Percentiles rank a stretch among this genome's conserved stretches.
phyloP scores from a whole-genome alignment of 2,888 invertebrate species.

The Drosophila subquinaria region DNA sequence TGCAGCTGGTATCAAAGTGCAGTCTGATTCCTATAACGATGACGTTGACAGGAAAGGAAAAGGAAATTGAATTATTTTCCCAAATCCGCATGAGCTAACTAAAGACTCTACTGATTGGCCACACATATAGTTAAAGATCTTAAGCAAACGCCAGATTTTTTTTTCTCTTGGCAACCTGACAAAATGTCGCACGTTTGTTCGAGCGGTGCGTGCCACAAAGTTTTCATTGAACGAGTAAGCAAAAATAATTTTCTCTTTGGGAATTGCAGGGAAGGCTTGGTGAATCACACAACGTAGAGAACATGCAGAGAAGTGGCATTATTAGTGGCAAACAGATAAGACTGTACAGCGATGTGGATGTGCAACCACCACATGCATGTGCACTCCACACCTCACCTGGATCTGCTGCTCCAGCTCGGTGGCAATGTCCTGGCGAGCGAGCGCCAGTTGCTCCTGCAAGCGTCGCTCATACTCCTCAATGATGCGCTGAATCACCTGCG shows the following conservation, averaged over 20 bases:
- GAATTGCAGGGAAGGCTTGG: slow-evolving; percentile 28
- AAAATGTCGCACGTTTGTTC: slow-evolving; percentile 47
- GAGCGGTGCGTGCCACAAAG: slow-evolving; percentile 21
- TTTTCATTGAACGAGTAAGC: slow-evolving; percentile 35
- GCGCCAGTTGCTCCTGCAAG: slow-evolving; percentile 88
- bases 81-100: slow-evolving; percentile 5
- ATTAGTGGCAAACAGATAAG: slow-evolving; percentile 8
- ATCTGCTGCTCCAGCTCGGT: slow-evolving; percentile 90
- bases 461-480: slow-evolving; percentile 86
- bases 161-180: slow-evolving; percentile 59
- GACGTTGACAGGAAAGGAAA: slow-evolving; percentile 10
- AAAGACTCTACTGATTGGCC: slow-evolving; percentile 25
- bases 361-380: slow-evolving; percentile 12
- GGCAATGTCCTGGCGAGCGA: slow-evolving; percentile 89
- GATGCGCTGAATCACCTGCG: slow-evolving; percentile 84
- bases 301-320: slow-evolving; percentile 20
- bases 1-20: slow-evolving; percentile 44
- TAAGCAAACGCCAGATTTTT: slow-evolving; percentile 17
- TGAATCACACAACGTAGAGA: slow-evolving; percentile 60
- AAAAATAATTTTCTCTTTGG: slow-evolving; percentile 45
- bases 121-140: slow-evolving; percentile 28
- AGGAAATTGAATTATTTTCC: slow-evolving; percentile 7
- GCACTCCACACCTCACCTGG: slow-evolving; percentile 87
- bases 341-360: slow-evolving; percentile 1
- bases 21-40: slow-evolving; percentile 25